Conservation (phyloP, 2,113 vertebrate genomes). For the Nesoenas mayeri region DNA sequence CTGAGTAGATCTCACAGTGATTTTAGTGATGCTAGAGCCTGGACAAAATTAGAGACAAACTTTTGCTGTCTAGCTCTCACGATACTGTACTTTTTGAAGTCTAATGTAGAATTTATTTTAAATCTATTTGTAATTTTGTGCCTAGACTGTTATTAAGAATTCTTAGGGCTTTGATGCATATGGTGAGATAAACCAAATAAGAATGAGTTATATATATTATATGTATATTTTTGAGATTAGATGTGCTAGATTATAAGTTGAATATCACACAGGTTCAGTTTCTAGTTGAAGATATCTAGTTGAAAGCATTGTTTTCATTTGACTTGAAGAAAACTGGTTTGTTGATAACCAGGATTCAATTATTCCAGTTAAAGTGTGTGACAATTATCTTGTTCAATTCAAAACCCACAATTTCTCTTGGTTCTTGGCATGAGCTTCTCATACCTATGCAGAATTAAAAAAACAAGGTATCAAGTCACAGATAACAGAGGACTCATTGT, state of each 20-base stretch:
- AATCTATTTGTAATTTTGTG: neutral
- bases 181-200: neutral
- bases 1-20: neutral
- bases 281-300: neutral
- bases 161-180: neutral
- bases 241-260: neutral
- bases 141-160: neutral
- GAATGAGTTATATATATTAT: neutral
- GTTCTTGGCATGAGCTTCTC: neutral
- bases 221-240: neutral
- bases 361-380: neutral
- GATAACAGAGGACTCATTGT: neutral
- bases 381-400: neutral
- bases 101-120: neutral
- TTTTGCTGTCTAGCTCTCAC: neutral
- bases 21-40: neutral
- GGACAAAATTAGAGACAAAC: neutral
- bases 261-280: neutral
- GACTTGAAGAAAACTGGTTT: neutral
- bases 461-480: neutral
- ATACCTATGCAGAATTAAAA: neutral
- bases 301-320: neutral
- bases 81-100: neutral
- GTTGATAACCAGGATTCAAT: neutral
- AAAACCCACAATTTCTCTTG: accelerated